Conservation (phyloP, 92 coral and sea anemone species). For the Heteractis magnifica region DNA sequence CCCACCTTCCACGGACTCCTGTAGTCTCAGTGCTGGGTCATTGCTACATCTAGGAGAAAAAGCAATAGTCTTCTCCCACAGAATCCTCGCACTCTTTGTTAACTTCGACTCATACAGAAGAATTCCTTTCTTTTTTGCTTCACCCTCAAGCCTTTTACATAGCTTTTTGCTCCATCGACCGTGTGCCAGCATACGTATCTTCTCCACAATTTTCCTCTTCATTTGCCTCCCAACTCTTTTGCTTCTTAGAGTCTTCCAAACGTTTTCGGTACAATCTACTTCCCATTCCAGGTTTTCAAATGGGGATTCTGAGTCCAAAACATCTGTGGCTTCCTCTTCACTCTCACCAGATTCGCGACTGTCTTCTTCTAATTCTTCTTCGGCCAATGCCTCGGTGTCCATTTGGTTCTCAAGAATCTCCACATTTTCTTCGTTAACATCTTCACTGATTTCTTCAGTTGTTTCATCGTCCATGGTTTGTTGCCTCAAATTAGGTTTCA, state of each 20-base stretch:
- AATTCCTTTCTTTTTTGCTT: slow-evolving; percentile 63
- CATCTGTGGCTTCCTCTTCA: slow-evolving; percentile 28
- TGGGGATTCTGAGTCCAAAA: slow-evolving; percentile 44
- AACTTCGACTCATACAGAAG: slow-evolving; percentile 72
- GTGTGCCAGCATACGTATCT: slow-evolving; percentile 80
- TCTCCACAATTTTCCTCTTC: slow-evolving; percentile 53
- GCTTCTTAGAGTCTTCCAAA: slow-evolving; percentile 78
- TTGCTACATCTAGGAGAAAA: slow-evolving; percentile 88
- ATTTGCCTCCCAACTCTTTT: slow-evolving; percentile 37
- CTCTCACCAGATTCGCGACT: slow-evolving; percentile 3
- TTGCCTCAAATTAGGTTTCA: background rate
- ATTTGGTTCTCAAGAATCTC: background rate
- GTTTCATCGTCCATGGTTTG: slow-evolving; percentile 1
- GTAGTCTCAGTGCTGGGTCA: slow-evolving; percentile 57
- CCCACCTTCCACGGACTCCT: slow-evolving; percentile 15
- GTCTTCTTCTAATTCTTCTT: background rate
- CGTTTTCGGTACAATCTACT: slow-evolving; percentile 88
- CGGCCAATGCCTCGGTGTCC: background rate
- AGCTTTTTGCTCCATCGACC: slow-evolving; percentile 79
- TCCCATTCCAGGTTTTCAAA: slow-evolving; percentile 94
- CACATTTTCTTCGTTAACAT: background rate
- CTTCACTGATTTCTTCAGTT: background rate
- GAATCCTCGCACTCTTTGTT: slow-evolving; percentile 69
- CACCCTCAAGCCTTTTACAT: slow-evolving; percentile 78
- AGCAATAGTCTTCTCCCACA: slow-evolving; percentile 93